Percentiles rank a stretch among this genome's conserved stretches.
These are phyloP conservation scores for Speoplatyrhinus poulsoni DNA, from an alignment of 2,113 vertebrate species.

Conservation along the genomic window DNA sequence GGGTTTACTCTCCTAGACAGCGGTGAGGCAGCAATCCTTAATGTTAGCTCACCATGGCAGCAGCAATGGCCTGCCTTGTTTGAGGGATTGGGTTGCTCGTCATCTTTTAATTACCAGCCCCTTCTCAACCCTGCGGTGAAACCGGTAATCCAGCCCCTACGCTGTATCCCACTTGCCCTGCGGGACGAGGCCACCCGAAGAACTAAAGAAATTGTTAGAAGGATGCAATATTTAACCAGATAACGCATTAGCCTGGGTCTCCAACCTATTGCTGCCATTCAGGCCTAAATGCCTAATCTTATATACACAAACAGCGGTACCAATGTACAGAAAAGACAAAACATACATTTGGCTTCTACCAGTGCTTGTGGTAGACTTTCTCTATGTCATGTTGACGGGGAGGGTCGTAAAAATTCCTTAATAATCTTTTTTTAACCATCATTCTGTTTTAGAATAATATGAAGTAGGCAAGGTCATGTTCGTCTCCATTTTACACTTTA, in stretches of 20 bases:
- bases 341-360: too few relatives aligned
- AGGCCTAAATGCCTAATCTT: too few relatives aligned
- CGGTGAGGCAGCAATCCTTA: slow-evolving; percentile 2
- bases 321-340: too few relatives aligned
- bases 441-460: too few relatives aligned
- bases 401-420: too few relatives aligned
- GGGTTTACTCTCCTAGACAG: slow-evolving; percentile 11
- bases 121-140: not conserved
- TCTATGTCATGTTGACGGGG: too few relatives aligned
- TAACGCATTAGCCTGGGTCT: not conserved
- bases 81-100: not conserved
- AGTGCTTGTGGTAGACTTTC: too few relatives aligned
- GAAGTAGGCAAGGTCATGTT: too few relatives aligned
- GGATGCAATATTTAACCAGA: not conserved
- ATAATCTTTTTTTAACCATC: too few relatives aligned
- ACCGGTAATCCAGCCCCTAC: not conserved
- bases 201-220: not conserved
- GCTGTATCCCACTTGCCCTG: not conserved
- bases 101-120: not conserved
- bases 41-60: slow-evolving; percentile 10
- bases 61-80: slow-evolving; percentile 9
- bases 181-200: not conserved
- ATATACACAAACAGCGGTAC: too few relatives aligned
- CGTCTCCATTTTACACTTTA: too few relatives aligned
- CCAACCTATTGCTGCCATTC: too few relatives aligned